A percentile compares a stretch with the other conserved stretches of the same genome.
These are phyloP conservation scores for Rhinogobius similis DNA, from an alignment of 2,113 vertebrate genomes.

Conservation along the genomic window DNA sequence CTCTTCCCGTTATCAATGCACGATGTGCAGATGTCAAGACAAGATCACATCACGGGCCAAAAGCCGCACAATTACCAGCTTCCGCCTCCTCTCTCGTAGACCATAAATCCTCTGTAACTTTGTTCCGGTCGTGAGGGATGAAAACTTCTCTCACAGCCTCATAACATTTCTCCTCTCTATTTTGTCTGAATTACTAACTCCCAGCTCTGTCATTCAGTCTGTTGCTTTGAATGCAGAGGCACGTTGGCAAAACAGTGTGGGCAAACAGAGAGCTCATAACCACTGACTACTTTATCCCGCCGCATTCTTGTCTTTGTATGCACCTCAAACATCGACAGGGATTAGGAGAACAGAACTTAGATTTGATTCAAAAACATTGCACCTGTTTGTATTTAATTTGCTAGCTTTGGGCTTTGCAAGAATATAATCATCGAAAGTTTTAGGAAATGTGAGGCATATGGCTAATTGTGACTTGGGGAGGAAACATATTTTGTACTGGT, in stretches of 20 bases:
- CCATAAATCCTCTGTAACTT: slow-evolving; percentile 53
- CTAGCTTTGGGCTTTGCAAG: not conserved
- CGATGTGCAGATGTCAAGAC: slow-evolving; percentile 46
- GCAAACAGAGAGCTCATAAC: slow-evolving; percentile 49
- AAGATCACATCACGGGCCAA: slow-evolving; percentile 54
- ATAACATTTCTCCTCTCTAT: slow-evolving; percentile 28
- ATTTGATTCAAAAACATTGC: slow-evolving; percentile 35
- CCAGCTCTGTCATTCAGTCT: slow-evolving; percentile 38
- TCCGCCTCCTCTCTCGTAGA: slow-evolving; percentile 41
- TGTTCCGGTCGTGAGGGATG: slow-evolving; percentile 36
- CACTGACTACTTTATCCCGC: slow-evolving; percentile 6
- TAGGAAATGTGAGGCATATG: not conserved
- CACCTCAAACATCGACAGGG: slow-evolving; percentile 6
- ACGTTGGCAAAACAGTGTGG: slow-evolving; percentile 41
- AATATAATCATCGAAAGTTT: not conserved
- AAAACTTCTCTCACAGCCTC: slow-evolving; percentile 36
- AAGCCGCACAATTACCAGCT: slow-evolving; percentile 62
- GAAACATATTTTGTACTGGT: too few relatives aligned
- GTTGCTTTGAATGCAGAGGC: slow-evolving; percentile 40
- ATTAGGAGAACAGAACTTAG: slow-evolving; percentile 18
- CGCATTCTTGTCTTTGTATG: slow-evolving; percentile 18
- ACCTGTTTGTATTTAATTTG: not conserved
- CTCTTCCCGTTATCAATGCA: slow-evolving; percentile 46
- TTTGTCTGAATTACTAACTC: slow-evolving; percentile 50
- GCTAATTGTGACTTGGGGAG: too few relatives aligned